Conservation (phyloP, 2,888 invertebrate genomes). For the Campaea margaritaria region DNA sequence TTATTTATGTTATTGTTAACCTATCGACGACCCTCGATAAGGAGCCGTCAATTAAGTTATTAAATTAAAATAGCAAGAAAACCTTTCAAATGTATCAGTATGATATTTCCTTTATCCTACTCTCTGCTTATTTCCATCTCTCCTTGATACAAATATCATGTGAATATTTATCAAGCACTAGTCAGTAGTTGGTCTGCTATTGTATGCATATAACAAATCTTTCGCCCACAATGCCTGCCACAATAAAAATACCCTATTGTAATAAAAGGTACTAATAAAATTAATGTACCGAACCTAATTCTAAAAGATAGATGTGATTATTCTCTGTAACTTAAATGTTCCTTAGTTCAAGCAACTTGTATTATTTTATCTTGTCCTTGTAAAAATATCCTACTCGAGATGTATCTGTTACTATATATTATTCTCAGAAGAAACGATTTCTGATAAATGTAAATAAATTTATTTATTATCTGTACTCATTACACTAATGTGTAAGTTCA, state of each 20-base stretch:
- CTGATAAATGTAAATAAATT: constrained; percentile 37
- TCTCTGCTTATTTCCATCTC: too few species aligned
- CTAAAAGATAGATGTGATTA: constrained; percentile 24
- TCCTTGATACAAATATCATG: neutral
- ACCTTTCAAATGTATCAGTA: constrained; percentile 23
- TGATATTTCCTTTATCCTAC: too few species aligned
- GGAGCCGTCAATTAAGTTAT: constrained; percentile 32
- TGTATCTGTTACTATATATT: constrained; percentile 29
- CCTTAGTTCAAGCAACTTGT: constrained; percentile 32
- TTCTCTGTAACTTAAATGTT: constrained; percentile 39
- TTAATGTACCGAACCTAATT: neutral
- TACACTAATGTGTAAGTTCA: constrained; percentile 62
- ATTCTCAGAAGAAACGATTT: constrained; percentile 24
- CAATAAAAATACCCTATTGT: neutral
- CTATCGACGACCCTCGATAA: constrained; percentile 47
- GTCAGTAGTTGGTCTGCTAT: constrained; percentile 44
- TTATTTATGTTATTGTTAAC: constrained; percentile 70
- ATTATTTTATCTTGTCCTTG: constrained; percentile 20
- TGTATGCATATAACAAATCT: constrained; percentile 16
- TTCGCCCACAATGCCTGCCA: neutral
- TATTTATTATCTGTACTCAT: constrained; percentile 60
- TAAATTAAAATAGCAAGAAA: constrained; percentile 26
- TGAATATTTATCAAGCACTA: constrained; percentile 32
- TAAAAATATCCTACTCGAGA: constrained; percentile 15
- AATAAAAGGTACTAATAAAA: neutral